phyloP scores from a whole-genome alignment of 2,113 vertebrate genomes.

The Leptobrachium ailaonicum region DNA sequence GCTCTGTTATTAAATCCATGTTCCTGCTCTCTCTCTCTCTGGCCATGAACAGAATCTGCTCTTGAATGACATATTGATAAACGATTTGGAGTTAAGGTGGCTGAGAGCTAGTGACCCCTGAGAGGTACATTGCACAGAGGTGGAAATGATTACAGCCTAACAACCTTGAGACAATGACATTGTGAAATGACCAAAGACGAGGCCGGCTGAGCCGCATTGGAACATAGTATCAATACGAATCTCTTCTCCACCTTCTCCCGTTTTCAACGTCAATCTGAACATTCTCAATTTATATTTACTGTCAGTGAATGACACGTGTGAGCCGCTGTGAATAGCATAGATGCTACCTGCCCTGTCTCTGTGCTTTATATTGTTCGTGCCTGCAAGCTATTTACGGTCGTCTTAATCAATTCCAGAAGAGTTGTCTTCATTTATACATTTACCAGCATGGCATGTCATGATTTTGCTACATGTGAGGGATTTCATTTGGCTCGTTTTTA shows the following conservation, averaged over 20 bases:
- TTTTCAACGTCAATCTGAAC: background rate
- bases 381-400: background rate
- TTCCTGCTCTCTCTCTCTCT: background rate
- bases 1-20: slow-evolving; percentile 21
- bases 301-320: background rate
- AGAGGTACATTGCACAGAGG: slow-evolving; percentile 3
- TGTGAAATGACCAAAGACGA: background rate
- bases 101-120: slow-evolving; percentile 27
- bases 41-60: background rate
- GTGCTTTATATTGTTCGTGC: background rate
- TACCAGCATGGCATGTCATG: background rate
- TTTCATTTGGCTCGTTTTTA: too few species aligned
- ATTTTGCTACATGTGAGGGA: too few species aligned
- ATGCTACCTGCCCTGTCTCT: background rate
- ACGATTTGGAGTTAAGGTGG: slow-evolving; percentile 27
- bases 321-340: background rate
- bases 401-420: background rate
- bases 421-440: background rate
- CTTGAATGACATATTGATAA: slow-evolving; percentile 26
- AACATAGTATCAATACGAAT: background rate
- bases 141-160: slow-evolving; percentile 33
- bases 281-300: background rate
- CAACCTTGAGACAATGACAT: slow-evolving; percentile 34
- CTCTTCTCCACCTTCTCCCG: background rate
- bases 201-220: background rate